Evolutionary conservation across 1,140 invertebrate genomes (phyloP).

Genomic region (Drusus annulatus): DNA sequence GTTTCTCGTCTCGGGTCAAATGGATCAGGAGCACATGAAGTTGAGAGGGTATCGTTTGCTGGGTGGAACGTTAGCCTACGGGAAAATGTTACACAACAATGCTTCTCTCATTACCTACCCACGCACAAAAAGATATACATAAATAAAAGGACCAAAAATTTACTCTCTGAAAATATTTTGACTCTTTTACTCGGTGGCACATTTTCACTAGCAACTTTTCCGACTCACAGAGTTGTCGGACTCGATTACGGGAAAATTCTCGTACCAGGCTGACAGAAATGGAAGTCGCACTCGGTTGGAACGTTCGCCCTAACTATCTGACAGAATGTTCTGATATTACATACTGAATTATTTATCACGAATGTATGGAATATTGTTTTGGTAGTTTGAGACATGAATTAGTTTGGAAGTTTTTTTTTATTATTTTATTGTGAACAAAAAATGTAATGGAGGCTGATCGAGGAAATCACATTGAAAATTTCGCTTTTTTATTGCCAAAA

Average conservation of each 20-base stretch:
- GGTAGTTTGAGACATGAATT: not conserved
- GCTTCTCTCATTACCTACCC: not conserved
- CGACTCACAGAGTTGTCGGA: not conserved
- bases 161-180: not conserved
- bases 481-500: not conserved
- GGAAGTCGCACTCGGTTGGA: not conserved
- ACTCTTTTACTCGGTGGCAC: not conserved
- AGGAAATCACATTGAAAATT: not conserved
- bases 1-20: constrained; percentile 23
- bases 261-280: not conserved
- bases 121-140: not conserved
- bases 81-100: not conserved
- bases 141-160: not conserved
- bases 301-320: not conserved
- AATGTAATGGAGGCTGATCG: constrained; percentile 3
- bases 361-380: constrained; percentile 8
- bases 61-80: not conserved
- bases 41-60: constrained; percentile 21
- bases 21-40: constrained; percentile 14
- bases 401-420: not conserved
- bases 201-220: not conserved
- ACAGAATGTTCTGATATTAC: not conserved
- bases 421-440: not conserved
- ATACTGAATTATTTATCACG: too few relatives aligned
- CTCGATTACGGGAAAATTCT: not conserved